Percentiles rank a stretch among this genome's conserved stretches.
phyloP scores from a whole-genome alignment of 2,888 invertebrate genomes.

The Pyrochroa serraticornis region DNA sequence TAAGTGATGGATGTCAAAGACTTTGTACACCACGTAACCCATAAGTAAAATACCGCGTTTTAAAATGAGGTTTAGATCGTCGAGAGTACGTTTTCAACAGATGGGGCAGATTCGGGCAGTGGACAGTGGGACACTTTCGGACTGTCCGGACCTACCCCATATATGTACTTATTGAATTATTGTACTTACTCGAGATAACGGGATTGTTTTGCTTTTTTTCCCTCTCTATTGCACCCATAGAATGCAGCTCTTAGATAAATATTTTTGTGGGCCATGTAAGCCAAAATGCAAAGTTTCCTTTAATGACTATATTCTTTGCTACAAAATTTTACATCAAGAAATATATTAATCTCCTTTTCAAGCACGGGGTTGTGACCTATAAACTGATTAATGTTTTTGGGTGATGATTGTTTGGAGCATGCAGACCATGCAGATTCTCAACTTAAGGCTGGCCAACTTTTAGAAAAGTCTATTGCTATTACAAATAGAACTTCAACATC shows the following conservation, averaged over 20 bases:
- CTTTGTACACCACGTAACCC: too few species aligned
- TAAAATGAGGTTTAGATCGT: too few species aligned
- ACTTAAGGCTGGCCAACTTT: background rate
- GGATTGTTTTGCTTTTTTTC: too few species aligned
- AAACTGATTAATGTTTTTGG: background rate
- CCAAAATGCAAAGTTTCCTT: slow-evolving; percentile 38
- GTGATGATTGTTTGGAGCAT: background rate
- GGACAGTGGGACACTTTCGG: too few species aligned
- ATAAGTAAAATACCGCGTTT: too few species aligned
- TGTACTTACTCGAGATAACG: too few species aligned
- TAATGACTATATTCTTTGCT: slow-evolving; percentile 35
- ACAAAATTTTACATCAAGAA: slow-evolving; percentile 26
- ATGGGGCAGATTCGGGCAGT: too few species aligned
- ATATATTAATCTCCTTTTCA: background rate
- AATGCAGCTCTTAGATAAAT: slow-evolving; percentile 41
- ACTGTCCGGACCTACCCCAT: too few species aligned
- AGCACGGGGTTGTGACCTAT: background rate
- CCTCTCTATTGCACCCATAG: slow-evolving; percentile 41
- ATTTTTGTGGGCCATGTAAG: slow-evolving; percentile 43
- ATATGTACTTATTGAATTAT: too few species aligned
- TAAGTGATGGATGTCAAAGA: too few species aligned
- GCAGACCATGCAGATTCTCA: background rate
- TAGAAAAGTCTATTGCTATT: background rate
- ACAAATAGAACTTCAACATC: background rate
- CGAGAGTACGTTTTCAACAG: too few species aligned